These are phyloP conservation scores for Patagioenas fasciata DNA, from an alignment of 2,113 vertebrate genomes.

Conservation along the genomic window DNA sequence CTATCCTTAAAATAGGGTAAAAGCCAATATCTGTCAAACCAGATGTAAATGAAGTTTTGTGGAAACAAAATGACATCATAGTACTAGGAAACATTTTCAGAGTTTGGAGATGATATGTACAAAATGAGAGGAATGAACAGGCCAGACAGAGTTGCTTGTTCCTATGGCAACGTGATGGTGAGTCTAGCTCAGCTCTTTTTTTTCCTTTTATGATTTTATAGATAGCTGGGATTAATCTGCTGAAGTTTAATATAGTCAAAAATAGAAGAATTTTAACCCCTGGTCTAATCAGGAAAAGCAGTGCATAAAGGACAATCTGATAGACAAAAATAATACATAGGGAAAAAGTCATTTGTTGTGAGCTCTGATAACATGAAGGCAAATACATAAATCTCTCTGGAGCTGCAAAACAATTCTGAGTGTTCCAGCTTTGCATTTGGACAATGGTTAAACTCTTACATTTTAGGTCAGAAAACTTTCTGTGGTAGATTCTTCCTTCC, in stretches of 20 bases:
- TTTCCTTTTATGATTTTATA: conserved; percentile 31
- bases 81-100: neutral
- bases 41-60: neutral
- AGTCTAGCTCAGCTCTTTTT: conserved; percentile 49
- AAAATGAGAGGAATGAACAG: conserved; percentile 5
- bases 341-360: neutral
- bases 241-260: conserved; percentile 27
- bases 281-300: neutral
- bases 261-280: neutral
- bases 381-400: neutral
- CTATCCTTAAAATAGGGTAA: conserved; percentile 17
- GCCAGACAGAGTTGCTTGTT: conserved; percentile 46
- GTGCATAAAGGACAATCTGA: neutral
- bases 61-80: neutral
- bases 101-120: conserved; percentile 20
- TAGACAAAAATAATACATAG: neutral
- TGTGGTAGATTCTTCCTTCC: neutral
- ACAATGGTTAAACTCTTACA: neutral
- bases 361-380: neutral
- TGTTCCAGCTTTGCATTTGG: neutral
- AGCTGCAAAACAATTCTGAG: neutral
- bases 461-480: neutral
- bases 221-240: conserved; percentile 36
- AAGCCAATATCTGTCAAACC: neutral
- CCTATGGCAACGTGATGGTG: conserved; percentile 51